Conservation (phyloP, 1,140 invertebrate species). For the Potamilus streckersoni region DNA sequence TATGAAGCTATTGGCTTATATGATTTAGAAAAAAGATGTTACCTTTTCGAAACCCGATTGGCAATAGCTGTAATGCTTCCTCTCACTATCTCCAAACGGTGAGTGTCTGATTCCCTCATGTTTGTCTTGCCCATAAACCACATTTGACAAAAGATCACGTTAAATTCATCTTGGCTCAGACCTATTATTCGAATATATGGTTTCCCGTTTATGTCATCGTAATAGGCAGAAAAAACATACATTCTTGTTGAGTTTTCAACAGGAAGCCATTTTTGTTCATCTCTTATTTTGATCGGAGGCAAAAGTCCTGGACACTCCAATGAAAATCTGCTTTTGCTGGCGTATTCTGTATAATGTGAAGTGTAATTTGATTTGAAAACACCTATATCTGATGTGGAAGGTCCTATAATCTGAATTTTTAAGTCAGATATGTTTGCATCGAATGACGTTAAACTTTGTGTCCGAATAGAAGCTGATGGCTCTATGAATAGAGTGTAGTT, state of each 20-base stretch:
- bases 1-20: no score
- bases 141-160: background rate
- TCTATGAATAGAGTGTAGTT: no score
- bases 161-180: background rate
- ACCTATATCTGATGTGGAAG: no score
- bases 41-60: background rate
- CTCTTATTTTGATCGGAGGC: no score
- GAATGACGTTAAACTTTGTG: no score
- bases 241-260: background rate
- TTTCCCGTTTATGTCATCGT: background rate
- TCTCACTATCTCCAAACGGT: background rate
- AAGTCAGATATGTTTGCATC: no score
- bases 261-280: background rate
- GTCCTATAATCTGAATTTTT: no score
- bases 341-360: no score
- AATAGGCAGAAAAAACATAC: conserved; percentile 11
- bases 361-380: no score
- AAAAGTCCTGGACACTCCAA: no score
- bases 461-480: no score
- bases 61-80: background rate
- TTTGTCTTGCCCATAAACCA: background rate
- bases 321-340: no score
- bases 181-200: conserved; percentile 1
- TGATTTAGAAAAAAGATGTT: background rate
- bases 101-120: background rate